phyloP scores from a whole-genome alignment of 2,113 vertebrate genomes.

The Varanus salvator region DNA sequence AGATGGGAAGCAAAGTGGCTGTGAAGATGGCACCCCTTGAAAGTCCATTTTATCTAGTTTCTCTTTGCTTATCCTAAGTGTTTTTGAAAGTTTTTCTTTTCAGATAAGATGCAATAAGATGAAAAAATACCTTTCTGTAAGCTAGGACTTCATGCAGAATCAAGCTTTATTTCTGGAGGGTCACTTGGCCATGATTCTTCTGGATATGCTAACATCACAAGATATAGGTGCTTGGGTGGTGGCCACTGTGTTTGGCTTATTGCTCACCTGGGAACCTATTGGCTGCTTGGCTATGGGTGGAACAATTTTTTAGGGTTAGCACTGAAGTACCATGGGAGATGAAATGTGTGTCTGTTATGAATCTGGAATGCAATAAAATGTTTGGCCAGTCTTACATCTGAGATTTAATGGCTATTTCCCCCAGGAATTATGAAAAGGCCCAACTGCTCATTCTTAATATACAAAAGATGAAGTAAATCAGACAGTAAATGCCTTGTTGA shows the following conservation, averaged over 20 bases:
- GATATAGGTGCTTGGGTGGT: not conserved
- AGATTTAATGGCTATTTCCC: not conserved
- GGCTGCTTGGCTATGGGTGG: not conserved
- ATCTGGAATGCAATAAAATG: not conserved
- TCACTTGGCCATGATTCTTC: not conserved
- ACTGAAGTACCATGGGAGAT: not conserved
- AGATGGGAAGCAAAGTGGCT: not conserved
- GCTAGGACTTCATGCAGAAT: not conserved
- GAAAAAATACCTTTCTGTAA: not conserved
- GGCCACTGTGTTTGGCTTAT: not conserved
- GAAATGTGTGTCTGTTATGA: not conserved
- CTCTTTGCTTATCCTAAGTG: not conserved
- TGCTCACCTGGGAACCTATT: not conserved
- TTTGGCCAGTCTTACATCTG: not conserved
- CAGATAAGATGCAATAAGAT: not conserved
- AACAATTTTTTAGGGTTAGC: not conserved
- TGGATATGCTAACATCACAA: not conserved
- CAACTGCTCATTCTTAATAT: not conserved
- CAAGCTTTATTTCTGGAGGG: not conserved
- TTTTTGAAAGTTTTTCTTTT: not conserved
- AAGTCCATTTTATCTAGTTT: not conserved
- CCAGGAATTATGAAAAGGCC: not conserved
- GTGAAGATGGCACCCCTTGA: not conserved
- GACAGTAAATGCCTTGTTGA: not conserved
- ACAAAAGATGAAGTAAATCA: not conserved